Evolutionary conservation across 2,888 invertebrate genomes (phyloP), one percentile per base, ranked within the genome.

Genomic region (Zaprionus bogoriensis): DNA sequence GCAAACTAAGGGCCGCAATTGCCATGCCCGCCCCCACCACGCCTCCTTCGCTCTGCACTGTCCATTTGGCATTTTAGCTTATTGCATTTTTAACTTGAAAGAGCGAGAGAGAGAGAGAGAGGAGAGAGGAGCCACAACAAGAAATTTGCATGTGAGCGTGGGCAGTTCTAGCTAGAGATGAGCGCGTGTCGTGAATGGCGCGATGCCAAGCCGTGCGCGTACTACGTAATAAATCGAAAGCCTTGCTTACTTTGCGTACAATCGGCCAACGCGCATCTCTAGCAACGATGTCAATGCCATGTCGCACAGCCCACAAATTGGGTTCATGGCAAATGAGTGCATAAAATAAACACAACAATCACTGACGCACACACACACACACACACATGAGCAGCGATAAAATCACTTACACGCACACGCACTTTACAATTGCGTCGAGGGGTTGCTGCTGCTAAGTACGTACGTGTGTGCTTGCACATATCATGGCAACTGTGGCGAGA

Each of bases 281-380:
- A 55, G 42, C 55, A 53, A 38, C 52, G 76, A 52, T 77, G 72
- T 61, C 83, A 82, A 60, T 82, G 78, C 62, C 50, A 77, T 66
- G 58, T 65, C 63, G 42, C 48, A 61, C 30, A 36, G 45, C 52
- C 67, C 67, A 67, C 87, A 71, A 67, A 68, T 83, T 65, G 77
- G 60, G 80, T 86, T 80, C 80, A 80, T 54, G 86, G 86, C 60
- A 67, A 74, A 61, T 48, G 53, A 44, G 53, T 47, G 63, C 71
- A 80, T 32, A 50, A 48, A 44, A 70, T 58, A 66, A 47, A 67
- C 58, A 51, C 28, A 47, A 46, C 44, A 66, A 45, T 63, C 36
- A 42, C 44, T 50, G 28, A 41, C 42, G 44, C 25, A 51, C 36
- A 74, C 46, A 55, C 55, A 60, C 63, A 27, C 19, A 44, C 39